A percentile compares a stretch with the other conserved stretches of the same genome.
These are phyloP conservation scores for Gila robusta DNA, from an alignment of 2,797 vertebrate species.

Conservation along the genomic window DNA sequence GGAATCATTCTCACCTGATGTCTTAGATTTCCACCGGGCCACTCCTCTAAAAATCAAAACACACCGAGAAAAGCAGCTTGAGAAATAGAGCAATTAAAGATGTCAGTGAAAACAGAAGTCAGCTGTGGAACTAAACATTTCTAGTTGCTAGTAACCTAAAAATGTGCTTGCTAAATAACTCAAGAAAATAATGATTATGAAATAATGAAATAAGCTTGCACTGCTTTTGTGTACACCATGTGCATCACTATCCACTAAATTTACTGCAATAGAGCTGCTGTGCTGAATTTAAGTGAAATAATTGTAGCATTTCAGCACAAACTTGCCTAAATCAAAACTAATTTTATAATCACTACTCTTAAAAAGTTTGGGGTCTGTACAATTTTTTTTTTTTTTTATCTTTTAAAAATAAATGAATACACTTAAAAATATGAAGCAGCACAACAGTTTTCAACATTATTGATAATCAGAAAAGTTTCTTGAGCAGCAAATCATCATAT, in stretches of 20 bases:
- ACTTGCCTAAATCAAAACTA: neutral
- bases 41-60: neutral
- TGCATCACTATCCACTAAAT: neutral
- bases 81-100: neutral
- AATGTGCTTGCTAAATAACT: neutral
- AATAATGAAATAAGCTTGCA: neutral
- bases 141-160: neutral
- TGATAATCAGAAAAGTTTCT: neutral
- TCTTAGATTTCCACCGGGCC: neutral
- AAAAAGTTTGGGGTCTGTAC: neutral
- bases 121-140: neutral
- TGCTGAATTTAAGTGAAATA: neutral
- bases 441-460: too few species aligned
- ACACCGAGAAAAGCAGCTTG: neutral
- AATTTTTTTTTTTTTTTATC: too few species aligned
- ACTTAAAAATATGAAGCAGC: neutral
- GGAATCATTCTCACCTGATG: neutral
- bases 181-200: too few species aligned
- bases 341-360: neutral
- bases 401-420: neutral
- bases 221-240: neutral
- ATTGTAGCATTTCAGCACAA: neutral
- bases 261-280: neutral
- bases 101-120: conserved; percentile 16
- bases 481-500: neutral